Base-by-base conservation (phyloP, 2,113 vertebrate genomes). In the Urocolius indicus region DNA sequence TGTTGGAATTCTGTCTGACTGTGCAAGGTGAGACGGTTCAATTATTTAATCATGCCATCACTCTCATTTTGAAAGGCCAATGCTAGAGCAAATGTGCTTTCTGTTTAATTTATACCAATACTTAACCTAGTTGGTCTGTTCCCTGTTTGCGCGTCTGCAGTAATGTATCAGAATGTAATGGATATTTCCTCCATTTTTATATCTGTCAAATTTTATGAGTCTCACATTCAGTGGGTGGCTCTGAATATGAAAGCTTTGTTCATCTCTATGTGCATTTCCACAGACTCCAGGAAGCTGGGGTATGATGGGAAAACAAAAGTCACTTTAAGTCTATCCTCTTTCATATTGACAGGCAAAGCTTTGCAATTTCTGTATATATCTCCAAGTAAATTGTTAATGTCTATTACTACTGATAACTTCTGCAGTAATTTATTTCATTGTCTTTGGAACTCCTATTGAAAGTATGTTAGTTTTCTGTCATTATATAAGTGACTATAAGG, bases 71-170 rank as follows among this genome's bases (percentile, higher is more conserved):
- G 68, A 96, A 93, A 97, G 93, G 86, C 93, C 83, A 93, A 21
- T 65, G 66, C 57, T 75, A 61, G 65, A 92, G 76, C 75, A 94
- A 95, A 86, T 94, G 94, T 96, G 87, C 76, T 89, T 90, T 93
- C 76, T 96, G 68, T 96, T 96, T 96, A 96, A 96, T 96, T 96
- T 96, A 96, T 96, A 92, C 82, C 78, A 91, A 85, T 85, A 89
- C 92, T 97, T 96, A 95, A 96, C 93, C 80, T 92, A 45, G 43
- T 34, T 90, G 87, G 68, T 94, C 93, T 93, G 84, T 67, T 94
- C 88, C 61, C 86, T 96, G 90, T 93, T 95, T 96, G 88, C 5
- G 0, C 2, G 10, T 77, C 67, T 85, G 79, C 46, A 58, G 91
- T 89, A 87, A 85, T 85, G 62, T 79, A 58, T 76, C 84, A 91